phyloP scores from a whole-genome alignment of 2,797 vertebrate genomes.

The Garrulus glandarius region DNA sequence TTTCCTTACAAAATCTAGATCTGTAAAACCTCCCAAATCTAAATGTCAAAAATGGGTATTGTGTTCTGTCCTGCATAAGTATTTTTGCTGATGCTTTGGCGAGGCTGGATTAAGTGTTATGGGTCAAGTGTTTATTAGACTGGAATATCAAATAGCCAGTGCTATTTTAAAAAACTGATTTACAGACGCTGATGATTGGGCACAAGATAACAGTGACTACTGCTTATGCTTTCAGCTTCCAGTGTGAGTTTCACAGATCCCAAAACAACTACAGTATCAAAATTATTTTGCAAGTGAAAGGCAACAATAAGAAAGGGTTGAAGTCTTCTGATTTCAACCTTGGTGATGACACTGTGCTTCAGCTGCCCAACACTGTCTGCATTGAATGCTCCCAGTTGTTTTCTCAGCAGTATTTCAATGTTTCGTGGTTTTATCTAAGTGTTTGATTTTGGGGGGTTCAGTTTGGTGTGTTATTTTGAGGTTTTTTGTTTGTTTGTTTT shows the following conservation, averaged over 20 bases:
- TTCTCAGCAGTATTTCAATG: background rate
- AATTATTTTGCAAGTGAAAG: background rate
- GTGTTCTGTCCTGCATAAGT: background rate
- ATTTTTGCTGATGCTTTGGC: background rate
- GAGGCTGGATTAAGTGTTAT: background rate
- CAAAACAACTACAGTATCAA: background rate
- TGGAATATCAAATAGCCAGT: background rate
- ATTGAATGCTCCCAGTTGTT: background rate
- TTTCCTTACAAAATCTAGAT: background rate
- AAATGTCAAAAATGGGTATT: background rate
- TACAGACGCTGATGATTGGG: background rate
- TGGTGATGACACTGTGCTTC: background rate
- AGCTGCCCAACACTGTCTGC: background rate
- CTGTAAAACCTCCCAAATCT: background rate
- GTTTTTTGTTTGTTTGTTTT: slow-evolving; percentile 51
- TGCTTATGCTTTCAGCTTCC: background rate
- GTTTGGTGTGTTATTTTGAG: slow-evolving; percentile 44
- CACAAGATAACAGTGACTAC: background rate
- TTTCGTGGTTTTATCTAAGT: background rate
- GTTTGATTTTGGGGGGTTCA: background rate
- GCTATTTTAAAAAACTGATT: background rate
- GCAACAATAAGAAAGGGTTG: background rate
- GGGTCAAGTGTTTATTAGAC: background rate
- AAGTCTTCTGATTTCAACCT: background rate
- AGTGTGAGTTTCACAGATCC: background rate